Base-by-base conservation (phyloP, 1,140 invertebrate species). In the Hydropsyche tenuis region DNA sequence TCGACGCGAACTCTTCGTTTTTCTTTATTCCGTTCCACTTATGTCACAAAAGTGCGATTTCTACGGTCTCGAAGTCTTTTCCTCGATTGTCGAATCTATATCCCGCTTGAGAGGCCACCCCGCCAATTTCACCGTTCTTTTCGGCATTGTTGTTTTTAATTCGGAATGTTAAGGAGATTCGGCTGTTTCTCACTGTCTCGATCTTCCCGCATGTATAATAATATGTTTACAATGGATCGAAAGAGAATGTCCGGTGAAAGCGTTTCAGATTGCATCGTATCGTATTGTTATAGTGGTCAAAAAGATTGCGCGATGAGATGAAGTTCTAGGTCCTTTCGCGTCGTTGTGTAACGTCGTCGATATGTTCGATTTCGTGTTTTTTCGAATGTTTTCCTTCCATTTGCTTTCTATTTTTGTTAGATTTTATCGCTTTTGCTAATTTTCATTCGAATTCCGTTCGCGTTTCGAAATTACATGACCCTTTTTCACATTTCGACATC, bases 11-110 rank as follows among this genome's bases (percentile, higher is more conserved):
- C 5, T 60, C 56, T 60, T 60, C 56, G 20, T 60, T 27, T 60
- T 11, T 27, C 11, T 9, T 23, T 60, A 25, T 60, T 20, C n/a
- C 56, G 56, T 60, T 60, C 56, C 56, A 60, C 56, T 60, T 60
- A 60, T 60, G 56, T 25, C 56, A 60, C 56, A 60, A 60, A 60
- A n/a, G 56, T 60, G 56, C 23, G 56, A 60, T 60, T 60, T 60
- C 14, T 60, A 60, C 56, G 56, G 56, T 60, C 56, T 18, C 30
- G n/a, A 20, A 53, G n/a, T n/a, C n/a, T n/a, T n/a, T n/a, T n/a
- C n/a, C n/a, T n/a, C n/a, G n/a, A n/a, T n/a, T 60, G 56, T 60
- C 56, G 56, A 60, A 60, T 60, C 11, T 20, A 53, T 53, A n/a
- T 20, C 51, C 51, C 14, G 45, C 45, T 16, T 46, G 12, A 53